Conservation (phyloP, 2,113 vertebrate genomes). For the Ctenomys sociabilis region DNA sequence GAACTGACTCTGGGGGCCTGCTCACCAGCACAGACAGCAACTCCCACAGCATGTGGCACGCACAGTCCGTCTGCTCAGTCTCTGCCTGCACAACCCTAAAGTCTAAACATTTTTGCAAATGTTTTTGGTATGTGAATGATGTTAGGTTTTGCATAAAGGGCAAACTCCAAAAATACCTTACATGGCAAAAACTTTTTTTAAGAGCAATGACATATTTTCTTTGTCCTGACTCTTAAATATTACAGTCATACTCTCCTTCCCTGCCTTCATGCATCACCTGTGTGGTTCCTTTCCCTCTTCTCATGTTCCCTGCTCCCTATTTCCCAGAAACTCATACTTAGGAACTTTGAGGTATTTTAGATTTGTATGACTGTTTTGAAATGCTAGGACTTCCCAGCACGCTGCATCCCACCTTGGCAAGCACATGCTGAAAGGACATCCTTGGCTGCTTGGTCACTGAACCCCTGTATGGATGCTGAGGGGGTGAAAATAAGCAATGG, state of each 20-base stretch:
- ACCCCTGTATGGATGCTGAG: conserved; percentile 71
- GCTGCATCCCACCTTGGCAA: conserved; percentile 77
- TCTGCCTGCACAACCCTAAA: conserved; percentile 58
- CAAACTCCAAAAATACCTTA: neutral
- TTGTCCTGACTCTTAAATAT: conserved; percentile 74
- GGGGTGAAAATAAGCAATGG: conserved; percentile 66
- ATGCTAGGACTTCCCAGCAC: conserved; percentile 73
- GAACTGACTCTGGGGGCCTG: neutral
- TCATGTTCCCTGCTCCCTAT: neutral
- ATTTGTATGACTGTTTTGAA: conserved; percentile 78
- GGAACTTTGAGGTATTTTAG: conserved; percentile 78
- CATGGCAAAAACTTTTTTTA: neutral
- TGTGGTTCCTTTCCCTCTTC: neutral
- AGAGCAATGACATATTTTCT: conserved; percentile 46
- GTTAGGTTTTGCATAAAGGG: neutral
- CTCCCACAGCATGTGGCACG: neutral
- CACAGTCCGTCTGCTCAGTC: neutral
- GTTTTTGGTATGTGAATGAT: neutral
- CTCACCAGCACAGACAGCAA: neutral
- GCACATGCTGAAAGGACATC: conserved; percentile 71
- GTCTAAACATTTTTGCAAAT: conserved; percentile 57
- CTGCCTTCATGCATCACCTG: neutral
- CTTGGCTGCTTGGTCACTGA: conserved; percentile 77
- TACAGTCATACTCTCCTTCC: conserved; percentile 50
- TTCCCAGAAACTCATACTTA: conserved; percentile 58